Conservation (phyloP, 1,140 invertebrate genomes). For the Lordiphosa collinella region DNA sequence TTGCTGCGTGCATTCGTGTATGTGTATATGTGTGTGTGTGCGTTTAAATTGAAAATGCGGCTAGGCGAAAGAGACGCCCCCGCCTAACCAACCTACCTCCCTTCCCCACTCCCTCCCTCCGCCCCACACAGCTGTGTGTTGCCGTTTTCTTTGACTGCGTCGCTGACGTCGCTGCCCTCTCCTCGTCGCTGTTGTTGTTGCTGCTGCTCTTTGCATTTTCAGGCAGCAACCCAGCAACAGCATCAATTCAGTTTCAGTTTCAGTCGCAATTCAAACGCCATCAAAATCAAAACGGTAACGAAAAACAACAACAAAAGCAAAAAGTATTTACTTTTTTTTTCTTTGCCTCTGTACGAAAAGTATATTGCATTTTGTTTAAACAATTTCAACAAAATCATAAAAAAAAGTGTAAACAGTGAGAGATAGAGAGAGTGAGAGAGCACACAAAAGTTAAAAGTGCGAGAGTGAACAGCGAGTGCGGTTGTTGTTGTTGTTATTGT, state of each 20-base stretch:
- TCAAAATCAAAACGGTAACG: slow-evolving; percentile 75
- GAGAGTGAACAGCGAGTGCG: slow-evolving; percentile 1
- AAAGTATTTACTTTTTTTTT: slow-evolving; percentile 13
- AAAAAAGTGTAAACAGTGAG: slow-evolving; percentile 22
- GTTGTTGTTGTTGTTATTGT: neutral
- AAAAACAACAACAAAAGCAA: slow-evolving; percentile 5
- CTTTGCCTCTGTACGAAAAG: neutral
- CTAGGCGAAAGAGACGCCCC: slow-evolving; percentile 32
- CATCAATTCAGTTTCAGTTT: slow-evolving; percentile 70
- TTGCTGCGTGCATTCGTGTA: slow-evolving; percentile 17
- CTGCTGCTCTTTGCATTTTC: slow-evolving; percentile 27
- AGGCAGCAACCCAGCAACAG: slow-evolving; percentile 23
- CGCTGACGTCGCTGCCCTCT: slow-evolving; percentile 10
- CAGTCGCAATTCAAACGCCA: slow-evolving; percentile 77
- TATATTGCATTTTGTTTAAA: slow-evolving; percentile 49
- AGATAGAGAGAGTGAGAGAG: slow-evolving; percentile 5
- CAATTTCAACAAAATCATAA: slow-evolving; percentile 31
- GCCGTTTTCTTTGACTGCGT: slow-evolving; percentile 41
- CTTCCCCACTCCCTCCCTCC: no score
- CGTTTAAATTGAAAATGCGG: slow-evolving; percentile 68
- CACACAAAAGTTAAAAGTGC: neutral
- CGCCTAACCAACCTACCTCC: neutral
- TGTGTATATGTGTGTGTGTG: slow-evolving; percentile 25
- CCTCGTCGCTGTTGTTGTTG: slow-evolving; percentile 2
- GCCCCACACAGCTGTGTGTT: slow-evolving; percentile 4